Percentiles rank a stretch among this genome's conserved stretches.
These are phyloP conservation scores for Lamellibrachia satsuma DNA, from an alignment of 2,888 invertebrate genomes.

Conservation along the genomic window DNA sequence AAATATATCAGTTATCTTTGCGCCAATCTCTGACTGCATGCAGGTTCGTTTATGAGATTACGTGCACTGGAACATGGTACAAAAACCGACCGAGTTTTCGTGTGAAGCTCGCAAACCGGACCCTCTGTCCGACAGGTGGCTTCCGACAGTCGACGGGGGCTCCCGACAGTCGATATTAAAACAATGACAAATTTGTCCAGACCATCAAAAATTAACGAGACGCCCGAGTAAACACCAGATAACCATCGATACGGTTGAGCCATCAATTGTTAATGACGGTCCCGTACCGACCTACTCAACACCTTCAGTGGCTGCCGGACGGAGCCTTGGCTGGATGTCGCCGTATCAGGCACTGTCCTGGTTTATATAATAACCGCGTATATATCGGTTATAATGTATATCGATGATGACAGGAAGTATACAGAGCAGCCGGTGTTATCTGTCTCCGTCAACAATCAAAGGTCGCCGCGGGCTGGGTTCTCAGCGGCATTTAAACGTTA, in stretches of 20 bases:
- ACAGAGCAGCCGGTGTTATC: not conserved
- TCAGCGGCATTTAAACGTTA: not conserved
- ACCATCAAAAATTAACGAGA: not conserved
- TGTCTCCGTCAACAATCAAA: not conserved
- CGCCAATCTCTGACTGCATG: not conserved
- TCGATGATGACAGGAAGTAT: not conserved
- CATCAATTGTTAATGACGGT: not conserved
- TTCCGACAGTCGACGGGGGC: not conserved
- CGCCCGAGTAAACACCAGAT: not conserved
- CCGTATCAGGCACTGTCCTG: not conserved
- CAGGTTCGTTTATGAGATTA: not conserved
- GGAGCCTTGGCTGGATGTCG: not conserved
- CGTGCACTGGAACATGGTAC: not conserved
- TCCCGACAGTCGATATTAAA: not conserved
- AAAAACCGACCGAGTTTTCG: not conserved
- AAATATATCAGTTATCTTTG: not conserved
- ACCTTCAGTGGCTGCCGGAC: not conserved
- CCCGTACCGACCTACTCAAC: not conserved
- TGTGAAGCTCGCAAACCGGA: not conserved
- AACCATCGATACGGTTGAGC: no score
- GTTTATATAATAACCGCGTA: not conserved
- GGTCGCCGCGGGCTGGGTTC: not conserved
- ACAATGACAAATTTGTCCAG: not conserved
- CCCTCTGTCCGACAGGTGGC: not conserved
- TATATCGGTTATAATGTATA: not conserved